Evolutionary conservation across 1,140 invertebrate species (phyloP).

Genomic region (Cepaea nemoralis): DNA sequence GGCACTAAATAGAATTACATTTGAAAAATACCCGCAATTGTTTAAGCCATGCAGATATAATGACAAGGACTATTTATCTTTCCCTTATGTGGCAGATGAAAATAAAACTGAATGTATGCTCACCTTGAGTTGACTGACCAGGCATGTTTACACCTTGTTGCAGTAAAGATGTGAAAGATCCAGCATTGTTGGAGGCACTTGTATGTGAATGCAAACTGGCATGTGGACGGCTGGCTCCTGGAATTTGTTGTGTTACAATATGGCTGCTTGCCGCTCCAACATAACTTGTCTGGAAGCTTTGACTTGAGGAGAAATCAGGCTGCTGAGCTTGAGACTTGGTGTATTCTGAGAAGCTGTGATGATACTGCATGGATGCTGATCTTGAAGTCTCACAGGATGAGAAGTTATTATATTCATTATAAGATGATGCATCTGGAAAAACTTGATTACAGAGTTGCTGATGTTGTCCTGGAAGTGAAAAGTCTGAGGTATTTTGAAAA

Average conservation of each 20-base stretch:
- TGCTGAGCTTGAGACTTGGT: conserved; percentile 11
- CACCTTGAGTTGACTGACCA: not conserved
- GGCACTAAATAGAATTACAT: too few species aligned
- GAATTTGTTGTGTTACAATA: conserved; percentile 1
- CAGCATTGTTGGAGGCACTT: not conserved
- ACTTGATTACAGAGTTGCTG: not conserved
- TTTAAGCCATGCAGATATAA: too few species aligned
- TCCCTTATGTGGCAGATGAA: too few species aligned
- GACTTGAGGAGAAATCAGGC: not conserved
- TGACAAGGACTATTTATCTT: too few species aligned
- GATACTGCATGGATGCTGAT: not conserved
- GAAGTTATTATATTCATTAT: not conserved
- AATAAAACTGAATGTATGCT: too few species aligned
- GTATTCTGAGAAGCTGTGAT: conserved; percentile 43
- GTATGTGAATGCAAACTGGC: not conserved
- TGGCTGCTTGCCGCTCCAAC: not conserved
- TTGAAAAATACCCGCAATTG: too few species aligned
- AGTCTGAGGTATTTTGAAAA: conserved; percentile 13
- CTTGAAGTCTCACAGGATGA: not conserved
- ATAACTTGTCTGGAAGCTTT: conserved; percentile 7
- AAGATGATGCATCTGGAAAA: not conserved
- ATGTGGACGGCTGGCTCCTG: not conserved
- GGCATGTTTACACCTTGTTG: not conserved
- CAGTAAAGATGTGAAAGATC: not conserved
- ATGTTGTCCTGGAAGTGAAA: conserved; percentile 3